A percentile compares a stretch with the other conserved stretches of the same genome.
phyloP scores from a whole-genome alignment of 23 tunicate species.

The Trididemnum nubilum region DNA sequence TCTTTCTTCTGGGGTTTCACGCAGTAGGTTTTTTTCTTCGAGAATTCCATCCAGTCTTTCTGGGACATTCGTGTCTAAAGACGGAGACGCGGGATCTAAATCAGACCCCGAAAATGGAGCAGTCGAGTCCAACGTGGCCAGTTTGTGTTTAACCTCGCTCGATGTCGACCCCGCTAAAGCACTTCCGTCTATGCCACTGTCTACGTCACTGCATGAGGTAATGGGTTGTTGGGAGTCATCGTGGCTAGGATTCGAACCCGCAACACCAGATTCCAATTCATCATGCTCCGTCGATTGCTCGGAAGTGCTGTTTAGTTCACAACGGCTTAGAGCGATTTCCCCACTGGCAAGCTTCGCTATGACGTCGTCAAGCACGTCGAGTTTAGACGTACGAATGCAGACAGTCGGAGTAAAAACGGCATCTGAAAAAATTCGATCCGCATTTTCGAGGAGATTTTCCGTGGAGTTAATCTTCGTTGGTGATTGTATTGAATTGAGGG shows the following conservation, averaged over 20 bases:
- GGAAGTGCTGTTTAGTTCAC: not conserved
- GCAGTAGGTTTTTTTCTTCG: not conserved
- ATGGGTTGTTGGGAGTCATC: conserved; percentile 9
- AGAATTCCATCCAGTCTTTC: not conserved
- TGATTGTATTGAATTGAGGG: not conserved
- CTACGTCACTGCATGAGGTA: conserved; percentile 67
- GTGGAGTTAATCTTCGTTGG: not conserved
- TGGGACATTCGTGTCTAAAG: not conserved
- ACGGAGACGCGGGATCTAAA: not conserved
- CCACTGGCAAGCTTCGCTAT: conserved; percentile 1
- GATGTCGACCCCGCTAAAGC: conserved; percentile 23
- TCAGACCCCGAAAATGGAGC: not conserved
- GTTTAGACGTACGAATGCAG: not conserved
- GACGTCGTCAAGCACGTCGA: not conserved
- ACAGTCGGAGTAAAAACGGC: not conserved
- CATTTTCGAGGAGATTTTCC: not conserved
- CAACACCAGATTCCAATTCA: conserved; percentile 19
- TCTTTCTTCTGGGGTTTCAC: conserved; percentile 36
- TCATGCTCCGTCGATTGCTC: not conserved
- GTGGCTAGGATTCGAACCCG: not conserved
- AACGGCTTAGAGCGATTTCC: not conserved
- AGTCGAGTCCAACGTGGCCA: not conserved
- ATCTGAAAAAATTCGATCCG: not conserved
- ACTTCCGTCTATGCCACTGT: conserved; percentile 88
- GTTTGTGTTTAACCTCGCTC: not conserved